Evolutionary conservation across 2,888 invertebrate species (phyloP), one percentile per base, ranked within the genome.

Genomic region (Stictocephala bisonia): DNA sequence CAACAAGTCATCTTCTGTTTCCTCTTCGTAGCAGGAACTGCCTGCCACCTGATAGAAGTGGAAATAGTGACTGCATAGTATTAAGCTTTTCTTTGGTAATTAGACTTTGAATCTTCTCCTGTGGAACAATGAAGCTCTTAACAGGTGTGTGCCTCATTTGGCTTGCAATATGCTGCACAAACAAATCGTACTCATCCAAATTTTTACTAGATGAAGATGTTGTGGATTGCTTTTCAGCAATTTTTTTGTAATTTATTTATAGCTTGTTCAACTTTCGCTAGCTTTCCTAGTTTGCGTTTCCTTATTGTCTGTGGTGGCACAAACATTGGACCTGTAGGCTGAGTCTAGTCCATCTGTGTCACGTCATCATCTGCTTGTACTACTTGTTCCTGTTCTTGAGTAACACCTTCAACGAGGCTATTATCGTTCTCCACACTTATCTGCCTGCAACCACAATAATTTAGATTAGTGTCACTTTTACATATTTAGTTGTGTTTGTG

Each of bases 121-220:
- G 64, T 24, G 31, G 18, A 11, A 15, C 31, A 15, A 20, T 20
- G 2, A 11, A 58, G 11, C 31, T 31, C 31, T 20, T 31, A 1
- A 11, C 1, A 31, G 58, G 58, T 15, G 26, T 24, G 24, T 7
- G 7, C n/a, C 51, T 2, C 51, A 51, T 1, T 51, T 51, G 51
- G 51, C 7, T 58, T 7, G 58, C 31, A 58, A 58, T 58, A 18
- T 58, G 58, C 15, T 58, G 29, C 11, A n/a, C 58, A 58, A 58
- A 58, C 15, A 31, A 11, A 18, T 29, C 31, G 13, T 6, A 58
- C 15, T 58, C 58, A 11, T 58, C 24, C 24, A n/a, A 18, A 29
- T 2, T 58, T 2, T 27, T 4, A 2, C 31, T 58, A 1, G 29
- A n/a, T n/a, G n/a, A 4, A 18, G 31, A n/a, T 9, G 58, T 15